Evolutionary conservation across 2,797 vertebrate genomes (phyloP), one percentile per base, ranked within the genome.

Genomic region (Kryptopterus vitreolus): DNA sequence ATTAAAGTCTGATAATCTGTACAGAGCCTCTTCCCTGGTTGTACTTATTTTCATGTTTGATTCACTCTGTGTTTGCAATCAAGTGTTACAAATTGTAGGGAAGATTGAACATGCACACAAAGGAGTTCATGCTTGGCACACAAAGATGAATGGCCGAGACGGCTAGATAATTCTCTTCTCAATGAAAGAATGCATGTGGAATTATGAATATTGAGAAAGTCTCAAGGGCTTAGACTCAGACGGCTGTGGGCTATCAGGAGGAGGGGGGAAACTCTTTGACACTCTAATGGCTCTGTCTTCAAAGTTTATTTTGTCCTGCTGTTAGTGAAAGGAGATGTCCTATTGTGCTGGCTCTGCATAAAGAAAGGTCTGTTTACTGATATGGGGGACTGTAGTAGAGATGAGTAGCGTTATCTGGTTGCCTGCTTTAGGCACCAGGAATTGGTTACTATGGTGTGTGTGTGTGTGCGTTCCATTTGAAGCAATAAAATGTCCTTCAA

Each of bases 231-330:
- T 81, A 89, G 79, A 79, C 46, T 4, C 86, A 89, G 85, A 86
- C 80, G 76, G 69, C 13, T 57, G 12, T 59, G 76, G 73, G 57
- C 1, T 46, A 22, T 35, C 33, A 61, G 63, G 38, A 57, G 82
- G 77, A 62, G 33, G 80, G 73, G 33, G 53, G 13, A 3, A 85
- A 84, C 84, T 85, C 76, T 84, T 87, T 81, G 87, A 87, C 85
- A 87, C 76, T 91, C 55, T 85, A 87, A 90, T 90, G 91, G 89
- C 87, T 82, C 78, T 83, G 78, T 87, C 78, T 85, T 89, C 83
- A 86, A 81, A 87, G 89, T 87, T 73, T 84, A 86, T 85, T 88
- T 83, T 81, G 83, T 82, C 79, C 83, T 70, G 48, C 74, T 86
- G 83, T 79, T 61, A 74, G 78, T 76, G 46, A 70, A 78, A 78